Conservation (phyloP, 2,797 vertebrate species). For the Capromys pilorides region DNA sequence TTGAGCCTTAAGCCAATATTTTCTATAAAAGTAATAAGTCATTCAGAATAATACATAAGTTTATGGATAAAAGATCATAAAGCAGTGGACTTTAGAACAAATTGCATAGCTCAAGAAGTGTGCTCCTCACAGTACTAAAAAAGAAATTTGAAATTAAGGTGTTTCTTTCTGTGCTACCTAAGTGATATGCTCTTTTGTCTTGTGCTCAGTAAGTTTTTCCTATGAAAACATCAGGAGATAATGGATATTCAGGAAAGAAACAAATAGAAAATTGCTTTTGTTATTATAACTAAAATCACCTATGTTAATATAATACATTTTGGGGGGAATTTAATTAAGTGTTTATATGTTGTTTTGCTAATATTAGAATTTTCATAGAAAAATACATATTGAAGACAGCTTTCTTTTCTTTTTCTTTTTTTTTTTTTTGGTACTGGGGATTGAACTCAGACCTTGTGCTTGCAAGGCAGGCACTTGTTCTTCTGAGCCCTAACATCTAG, state of each 20-base stretch:
- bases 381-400: conserved; percentile 12
- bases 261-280: neutral
- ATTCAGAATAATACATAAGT: neutral
- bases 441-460: too few species aligned
- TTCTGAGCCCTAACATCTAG: neutral
- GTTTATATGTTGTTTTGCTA: neutral
- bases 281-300: conserved; percentile 9
- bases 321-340: conserved; percentile 40
- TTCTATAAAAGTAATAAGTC: neutral
- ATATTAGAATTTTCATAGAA: neutral
- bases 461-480: too few species aligned
- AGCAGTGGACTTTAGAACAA: neutral
- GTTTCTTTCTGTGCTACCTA: neutral
- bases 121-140: neutral
- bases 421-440: neutral
- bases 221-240: conserved; percentile 10
- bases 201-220: conserved; percentile 4
- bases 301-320: neutral
- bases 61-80: neutral
- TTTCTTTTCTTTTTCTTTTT: too few species aligned
- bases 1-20: neutral
- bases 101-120: neutral
- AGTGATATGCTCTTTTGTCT: neutral
- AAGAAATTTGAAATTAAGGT: conserved; percentile 33
- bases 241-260: neutral